These are phyloP conservation scores for Phengaris alcon DNA, from an alignment of 2,888 invertebrate genomes.

Conservation along the genomic window DNA sequence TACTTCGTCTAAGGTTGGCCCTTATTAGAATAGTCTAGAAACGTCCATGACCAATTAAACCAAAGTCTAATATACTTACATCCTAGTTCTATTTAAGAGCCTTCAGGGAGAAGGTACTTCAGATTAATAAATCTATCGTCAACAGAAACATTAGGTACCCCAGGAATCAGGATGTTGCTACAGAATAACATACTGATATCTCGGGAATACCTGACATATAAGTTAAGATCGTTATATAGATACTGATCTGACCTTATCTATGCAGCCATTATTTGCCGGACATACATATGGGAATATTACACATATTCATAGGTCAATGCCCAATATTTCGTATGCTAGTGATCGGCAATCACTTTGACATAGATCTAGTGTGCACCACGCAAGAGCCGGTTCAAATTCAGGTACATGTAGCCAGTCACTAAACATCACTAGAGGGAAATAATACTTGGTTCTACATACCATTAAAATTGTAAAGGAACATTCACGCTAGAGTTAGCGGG, in stretches of 20 bases:
- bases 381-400: background rate
- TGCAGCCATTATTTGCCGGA: background rate
- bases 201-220: background rate
- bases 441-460: background rate
- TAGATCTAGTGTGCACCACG: background rate
- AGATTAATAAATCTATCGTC: too few relatives aligned
- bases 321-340: constrained; percentile 7
- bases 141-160: too few relatives aligned
- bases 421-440: background rate
- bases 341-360: background rate
- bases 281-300: background rate
- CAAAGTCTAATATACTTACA: too few relatives aligned
- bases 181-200: too few relatives aligned
- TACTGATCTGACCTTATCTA: background rate
- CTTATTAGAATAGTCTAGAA: too few relatives aligned
- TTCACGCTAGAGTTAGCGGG: background rate
- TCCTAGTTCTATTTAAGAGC: too few relatives aligned
- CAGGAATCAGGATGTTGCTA: too few relatives aligned
- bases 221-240: background rate
- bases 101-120: too few relatives aligned
- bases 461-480: background rate
- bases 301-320: background rate
- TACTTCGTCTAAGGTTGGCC: constrained; percentile 93
- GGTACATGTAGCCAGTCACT: background rate
- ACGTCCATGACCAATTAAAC: too few relatives aligned